phyloP scores from a whole-genome alignment of 1,140 invertebrate genomes.

The Dreissena polymorpha region DNA sequence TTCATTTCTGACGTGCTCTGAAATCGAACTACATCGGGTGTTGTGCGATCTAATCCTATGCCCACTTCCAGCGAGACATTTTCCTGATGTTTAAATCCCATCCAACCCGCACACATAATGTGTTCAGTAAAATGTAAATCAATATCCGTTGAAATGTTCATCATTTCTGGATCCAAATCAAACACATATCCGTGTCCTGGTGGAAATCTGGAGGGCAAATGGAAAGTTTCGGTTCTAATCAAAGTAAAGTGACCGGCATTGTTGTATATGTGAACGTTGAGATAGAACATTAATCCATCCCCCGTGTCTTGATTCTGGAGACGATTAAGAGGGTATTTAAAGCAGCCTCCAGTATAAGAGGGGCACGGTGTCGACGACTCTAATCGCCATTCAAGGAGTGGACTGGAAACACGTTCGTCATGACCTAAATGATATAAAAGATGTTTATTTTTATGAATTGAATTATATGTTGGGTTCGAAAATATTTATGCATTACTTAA shows the following conservation, averaged over 20 bases:
- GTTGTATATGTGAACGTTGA: slow-evolving; percentile 55
- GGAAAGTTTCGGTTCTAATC: slow-evolving; percentile 36
- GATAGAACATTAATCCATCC: slow-evolving; percentile 20
- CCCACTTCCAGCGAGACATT: slow-evolving; percentile 49
- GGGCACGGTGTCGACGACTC: background rate
- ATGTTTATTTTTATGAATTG: background rate
- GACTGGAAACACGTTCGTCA: background rate
- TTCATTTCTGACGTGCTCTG: background rate
- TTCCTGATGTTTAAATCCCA: slow-evolving; percentile 56
- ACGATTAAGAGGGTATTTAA: slow-evolving; percentile 36
- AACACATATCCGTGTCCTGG: slow-evolving; percentile 51
- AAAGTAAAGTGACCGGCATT: slow-evolving; percentile 54
- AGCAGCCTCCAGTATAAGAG: slow-evolving; percentile 37
- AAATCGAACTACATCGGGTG: slow-evolving; percentile 44
- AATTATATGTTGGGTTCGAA: background rate
- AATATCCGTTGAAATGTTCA: background rate
- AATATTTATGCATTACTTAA: background rate
- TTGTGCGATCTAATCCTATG: slow-evolving; percentile 45
- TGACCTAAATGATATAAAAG: background rate
- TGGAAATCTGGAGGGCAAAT: slow-evolving; percentile 51
- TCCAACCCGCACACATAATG: slow-evolving; percentile 56
- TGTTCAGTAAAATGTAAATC: slow-evolving; percentile 55
- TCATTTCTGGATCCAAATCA: slow-evolving; percentile 30
- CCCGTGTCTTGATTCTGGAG: slow-evolving; percentile 41
- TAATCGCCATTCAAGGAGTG: slow-evolving; percentile 28